These are phyloP conservation scores for Hirundichthys speculiger DNA, from an alignment of 2,113 vertebrate genomes.

Conservation along the genomic window DNA sequence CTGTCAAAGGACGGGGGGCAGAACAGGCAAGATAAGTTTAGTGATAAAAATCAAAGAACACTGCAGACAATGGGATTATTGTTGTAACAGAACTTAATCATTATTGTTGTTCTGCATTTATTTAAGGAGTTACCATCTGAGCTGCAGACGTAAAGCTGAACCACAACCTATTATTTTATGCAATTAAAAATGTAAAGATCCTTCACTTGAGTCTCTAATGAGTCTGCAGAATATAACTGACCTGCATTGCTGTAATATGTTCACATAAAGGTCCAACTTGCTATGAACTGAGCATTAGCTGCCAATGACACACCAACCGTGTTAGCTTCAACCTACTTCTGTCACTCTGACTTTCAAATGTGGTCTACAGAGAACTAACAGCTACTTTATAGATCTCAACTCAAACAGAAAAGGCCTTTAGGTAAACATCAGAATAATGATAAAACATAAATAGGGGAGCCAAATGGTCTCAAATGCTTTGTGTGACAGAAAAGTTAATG, in stretches of 20 bases:
- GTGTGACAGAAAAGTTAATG: no score
- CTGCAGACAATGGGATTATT: background rate
- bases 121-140: background rate
- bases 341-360: background rate
- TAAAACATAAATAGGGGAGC: background rate
- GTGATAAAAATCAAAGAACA: constrained; percentile 22
- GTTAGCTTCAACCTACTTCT: constrained; percentile 22
- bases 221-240: constrained; percentile 18
- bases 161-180: constrained; percentile 2
- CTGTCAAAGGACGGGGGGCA: constrained; percentile 4
- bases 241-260: constrained; percentile 6
- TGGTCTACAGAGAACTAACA: constrained; percentile 14
- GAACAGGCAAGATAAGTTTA: constrained; percentile 10
- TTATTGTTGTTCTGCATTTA: background rate
- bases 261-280: background rate
- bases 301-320: background rate
- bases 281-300: constrained; percentile 10
- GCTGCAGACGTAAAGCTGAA: constrained; percentile 1
- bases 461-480: no score
- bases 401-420: no score
- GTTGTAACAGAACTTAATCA: background rate
- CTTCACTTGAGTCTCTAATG: background rate
- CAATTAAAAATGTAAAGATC: constrained; percentile 13
- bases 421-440: background rate
- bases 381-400: constrained; percentile 4